phyloP scores from a whole-genome alignment of 2,797 vertebrate genomes.

The Alfaro cultratus region DNA sequence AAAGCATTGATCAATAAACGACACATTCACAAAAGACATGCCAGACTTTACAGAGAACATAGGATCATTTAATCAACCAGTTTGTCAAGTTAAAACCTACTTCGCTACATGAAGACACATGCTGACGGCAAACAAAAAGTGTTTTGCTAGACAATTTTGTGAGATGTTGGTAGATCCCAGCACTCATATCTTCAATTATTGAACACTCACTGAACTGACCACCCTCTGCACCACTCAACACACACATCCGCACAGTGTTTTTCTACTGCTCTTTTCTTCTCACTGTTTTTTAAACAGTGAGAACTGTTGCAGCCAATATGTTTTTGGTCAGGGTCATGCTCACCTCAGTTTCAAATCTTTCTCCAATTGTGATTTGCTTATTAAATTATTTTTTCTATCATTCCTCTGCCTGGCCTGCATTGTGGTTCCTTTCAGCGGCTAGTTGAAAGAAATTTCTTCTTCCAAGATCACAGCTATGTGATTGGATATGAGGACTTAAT shows the following conservation, averaged over 20 bases:
- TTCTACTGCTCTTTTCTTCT: background rate
- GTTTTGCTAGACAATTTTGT: background rate
- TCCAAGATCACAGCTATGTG: background rate
- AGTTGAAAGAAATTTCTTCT: background rate
- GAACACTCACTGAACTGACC: background rate
- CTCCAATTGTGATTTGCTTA: background rate
- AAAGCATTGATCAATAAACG: background rate
- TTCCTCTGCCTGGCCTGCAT: background rate
- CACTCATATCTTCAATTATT: background rate
- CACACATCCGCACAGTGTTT: background rate
- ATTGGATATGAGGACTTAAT: background rate
- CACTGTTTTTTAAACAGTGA: too few species aligned
- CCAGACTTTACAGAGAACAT: background rate
- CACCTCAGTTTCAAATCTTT: background rate
- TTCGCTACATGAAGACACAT: background rate
- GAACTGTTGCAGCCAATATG: background rate
- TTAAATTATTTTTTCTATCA: background rate
- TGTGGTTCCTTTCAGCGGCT: background rate
- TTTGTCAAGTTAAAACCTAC: background rate
- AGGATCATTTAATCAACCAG: background rate
- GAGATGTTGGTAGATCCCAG: background rate
- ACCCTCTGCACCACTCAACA: too few species aligned
- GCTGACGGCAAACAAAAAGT: background rate
- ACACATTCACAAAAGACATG: background rate
- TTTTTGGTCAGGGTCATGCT: background rate